Evolutionary conservation across 2,113 vertebrate species (phyloP), one percentile per base, ranked within the genome.

Genomic region (Eclectus roratus): DNA sequence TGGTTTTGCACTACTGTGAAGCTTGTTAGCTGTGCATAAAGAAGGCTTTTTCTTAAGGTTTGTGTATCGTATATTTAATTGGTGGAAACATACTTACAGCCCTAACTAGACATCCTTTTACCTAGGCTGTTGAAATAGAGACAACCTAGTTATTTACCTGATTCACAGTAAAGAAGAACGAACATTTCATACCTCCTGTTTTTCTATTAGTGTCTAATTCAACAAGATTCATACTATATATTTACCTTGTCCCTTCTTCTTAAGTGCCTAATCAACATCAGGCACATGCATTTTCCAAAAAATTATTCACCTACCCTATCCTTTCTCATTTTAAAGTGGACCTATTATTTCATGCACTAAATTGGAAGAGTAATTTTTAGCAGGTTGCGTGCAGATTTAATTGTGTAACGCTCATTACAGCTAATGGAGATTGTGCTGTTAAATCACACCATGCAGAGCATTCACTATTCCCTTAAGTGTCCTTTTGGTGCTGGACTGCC

Each of bases 401-500:
- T 80, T 80, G 37, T 73, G 52, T 29, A 90, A 37, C 8, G 33
- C 80, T 96, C 88, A 58, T 97, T 93, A 97, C 73, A 89, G 46
- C n/a, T 96, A 94, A 95, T 80, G 76, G 88, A 83, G 46, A 76
- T 43, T 80, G 56, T 85, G 86, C 86, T 68, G 76, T 93, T 96
- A 87, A 83, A 95, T 93, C 83, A 92, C 6, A 19, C 60, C 5
- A 0, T 53, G 65, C 11, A 39, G 74, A 95, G 88, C 65, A 70
- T 84, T 94, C 77, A 47, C 37, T 80, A 93, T 93, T 66, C 85
- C 80, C 64, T 94, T 86, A 95, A 89, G 91, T 76, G 61, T 65
- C 73, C 65, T 95, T 95, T 80, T 80, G 88, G 80, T 93, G 73
- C 37, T 68, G 70, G 78, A 61, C 31, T 84, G 44, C 65, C 44